Evolutionary conservation across 2,797 vertebrate genomes (phyloP).

Genomic region (Poecilia wingei): DNA sequence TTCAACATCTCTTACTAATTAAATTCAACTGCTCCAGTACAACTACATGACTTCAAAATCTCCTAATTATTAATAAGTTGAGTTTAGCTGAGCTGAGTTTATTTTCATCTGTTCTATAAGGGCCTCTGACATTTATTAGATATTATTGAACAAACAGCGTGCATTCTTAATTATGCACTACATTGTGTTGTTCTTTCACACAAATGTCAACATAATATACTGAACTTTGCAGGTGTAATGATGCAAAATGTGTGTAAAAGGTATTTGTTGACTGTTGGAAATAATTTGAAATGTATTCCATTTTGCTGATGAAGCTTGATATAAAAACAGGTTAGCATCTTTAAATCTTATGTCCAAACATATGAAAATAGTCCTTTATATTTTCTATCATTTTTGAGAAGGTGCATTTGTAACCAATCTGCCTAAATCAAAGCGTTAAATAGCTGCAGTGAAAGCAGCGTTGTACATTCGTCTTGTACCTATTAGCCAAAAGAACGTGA

Average conservation of each 20-base stretch:
- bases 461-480: slow-evolving; percentile 19
- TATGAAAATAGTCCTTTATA: neutral
- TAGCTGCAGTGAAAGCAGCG: slow-evolving; percentile 10
- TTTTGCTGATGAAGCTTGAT: neutral
- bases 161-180: neutral
- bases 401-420: neutral
- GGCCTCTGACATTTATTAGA: neutral
- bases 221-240: neutral
- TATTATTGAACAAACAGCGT: neutral
- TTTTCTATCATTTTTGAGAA: neutral
- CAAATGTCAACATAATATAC: neutral
- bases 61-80: neutral
- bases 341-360: neutral
- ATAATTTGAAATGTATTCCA: neutral
- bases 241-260: neutral
- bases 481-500: slow-evolving; percentile 26
- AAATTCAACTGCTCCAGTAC: neutral
- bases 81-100: neutral
- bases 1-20: neutral
- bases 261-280: neutral
- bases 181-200: neutral
- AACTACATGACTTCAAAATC: neutral
- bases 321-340: neutral
- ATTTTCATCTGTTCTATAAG: neutral
- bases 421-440: slow-evolving; percentile 5